A percentile compares a stretch with the other conserved stretches of the same genome.
phyloP scores from a whole-genome alignment of 2,113 vertebrate species.

The Platysternon megacephalum region DNA sequence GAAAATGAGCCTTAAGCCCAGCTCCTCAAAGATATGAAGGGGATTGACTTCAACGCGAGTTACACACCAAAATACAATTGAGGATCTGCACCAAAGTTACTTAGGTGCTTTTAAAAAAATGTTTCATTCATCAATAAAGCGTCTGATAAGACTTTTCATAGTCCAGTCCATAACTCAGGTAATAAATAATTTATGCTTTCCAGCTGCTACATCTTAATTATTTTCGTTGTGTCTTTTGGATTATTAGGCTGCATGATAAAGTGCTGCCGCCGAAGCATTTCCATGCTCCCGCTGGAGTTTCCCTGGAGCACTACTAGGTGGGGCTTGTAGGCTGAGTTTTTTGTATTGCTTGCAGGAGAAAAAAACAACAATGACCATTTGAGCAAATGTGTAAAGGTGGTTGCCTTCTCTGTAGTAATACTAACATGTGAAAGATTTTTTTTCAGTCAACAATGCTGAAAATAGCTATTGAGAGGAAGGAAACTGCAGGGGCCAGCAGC shows the following conservation, averaged over 20 bases:
- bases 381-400: not conserved
- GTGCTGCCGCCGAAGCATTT: accelerated
- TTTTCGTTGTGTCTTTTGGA: not conserved
- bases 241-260: not conserved
- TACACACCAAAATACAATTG: not conserved
- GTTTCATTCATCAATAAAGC: not conserved
- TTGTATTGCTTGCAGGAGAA: not conserved
- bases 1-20: not conserved
- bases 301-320: accelerated
- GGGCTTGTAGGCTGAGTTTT: accelerated
- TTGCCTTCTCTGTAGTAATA: not conserved
- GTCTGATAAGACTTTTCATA: not conserved
- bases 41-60: not conserved
- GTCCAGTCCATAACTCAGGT: not conserved
- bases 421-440: constrained; percentile 60
- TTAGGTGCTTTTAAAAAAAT: not conserved
- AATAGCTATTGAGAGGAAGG: constrained; percentile 68
- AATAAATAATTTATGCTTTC: not conserved
- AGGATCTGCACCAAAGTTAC: not conserved
- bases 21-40: not conserved
- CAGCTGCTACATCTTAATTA: accelerated
- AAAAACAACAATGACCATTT: not conserved
- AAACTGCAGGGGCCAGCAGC: constrained; percentile 48
- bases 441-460: constrained; percentile 52
- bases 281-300: accelerated